A percentile compares a stretch with the other conserved stretches of the same genome.
These are phyloP conservation scores for Chelonus formosanus DNA, from an alignment of 2,888 invertebrate genomes.

Conservation along the genomic window DNA sequence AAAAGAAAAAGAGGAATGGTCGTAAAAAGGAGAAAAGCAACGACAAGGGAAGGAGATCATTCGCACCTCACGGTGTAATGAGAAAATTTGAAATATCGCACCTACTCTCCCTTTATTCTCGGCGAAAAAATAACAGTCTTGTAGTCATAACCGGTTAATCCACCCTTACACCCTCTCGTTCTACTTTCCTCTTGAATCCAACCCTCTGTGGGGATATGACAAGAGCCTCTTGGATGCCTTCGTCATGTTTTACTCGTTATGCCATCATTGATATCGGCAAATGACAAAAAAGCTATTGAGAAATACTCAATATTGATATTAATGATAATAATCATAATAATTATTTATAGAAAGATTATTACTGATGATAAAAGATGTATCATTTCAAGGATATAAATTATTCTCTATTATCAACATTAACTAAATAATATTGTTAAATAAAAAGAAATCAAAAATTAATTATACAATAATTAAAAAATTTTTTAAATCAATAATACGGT, in stretches of 20 bases:
- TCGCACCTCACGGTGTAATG: conserved; percentile 64
- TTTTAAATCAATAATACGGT: no score
- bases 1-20: conserved; percentile 34
- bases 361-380: no score
- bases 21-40: conserved; percentile 29
- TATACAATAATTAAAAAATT: no score
- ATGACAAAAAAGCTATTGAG: conserved; percentile 11
- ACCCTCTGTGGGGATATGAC: conserved; percentile 37
- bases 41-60: conserved; percentile 52
- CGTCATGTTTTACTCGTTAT: conserved; percentile 6
- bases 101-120: conserved; percentile 30
- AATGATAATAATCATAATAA: no score
- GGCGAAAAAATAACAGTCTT: conserved; percentile 51
- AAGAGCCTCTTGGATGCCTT: conserved; percentile 22
- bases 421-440: no score
- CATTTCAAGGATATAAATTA: no score
- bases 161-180: conserved; percentile 43
- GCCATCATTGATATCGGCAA: conserved; percentile 9
- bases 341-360: no score
- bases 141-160: conserved; percentile 60
- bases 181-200: conserved; percentile 32
- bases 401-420: no score
- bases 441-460: no score
- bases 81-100: conserved; percentile 66
- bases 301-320: not conserved